Conservation (phyloP, 2,113 vertebrate genomes). For the Taurulus bubalis region DNA sequence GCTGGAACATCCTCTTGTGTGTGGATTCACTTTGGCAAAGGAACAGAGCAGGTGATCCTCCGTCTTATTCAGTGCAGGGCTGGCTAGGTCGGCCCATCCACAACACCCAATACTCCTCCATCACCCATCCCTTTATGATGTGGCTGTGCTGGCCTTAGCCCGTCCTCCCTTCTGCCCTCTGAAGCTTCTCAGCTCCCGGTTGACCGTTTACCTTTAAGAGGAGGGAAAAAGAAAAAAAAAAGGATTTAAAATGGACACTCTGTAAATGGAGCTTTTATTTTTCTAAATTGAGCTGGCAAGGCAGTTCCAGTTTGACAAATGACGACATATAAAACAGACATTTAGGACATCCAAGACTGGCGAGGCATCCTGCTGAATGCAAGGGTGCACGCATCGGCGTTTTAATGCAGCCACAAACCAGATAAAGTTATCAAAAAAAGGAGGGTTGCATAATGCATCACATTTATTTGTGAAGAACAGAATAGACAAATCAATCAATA, state of each 20-base stretch:
- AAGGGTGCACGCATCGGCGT: not conserved
- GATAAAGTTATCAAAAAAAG: not conserved
- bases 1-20: constrained; percentile 22
- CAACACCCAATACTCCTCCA: constrained; percentile 17
- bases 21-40: constrained; percentile 22
- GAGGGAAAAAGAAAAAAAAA: not conserved
- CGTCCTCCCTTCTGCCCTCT: constrained; percentile 18
- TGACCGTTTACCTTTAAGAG: constrained; percentile 83
- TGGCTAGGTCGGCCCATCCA: constrained; percentile 26
- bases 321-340: not conserved
- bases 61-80: constrained; percentile 13
- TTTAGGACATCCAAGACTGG: not conserved
- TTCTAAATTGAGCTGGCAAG: not conserved
- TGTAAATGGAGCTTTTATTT: not conserved
- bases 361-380: not conserved
- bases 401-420: constrained; percentile 70
- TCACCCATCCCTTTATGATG: not conserved
- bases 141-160: not conserved
- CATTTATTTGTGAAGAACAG: not conserved
- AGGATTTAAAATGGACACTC: not conserved
- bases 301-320: not conserved
- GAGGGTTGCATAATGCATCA: not conserved
- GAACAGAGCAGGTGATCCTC: constrained; percentile 16
- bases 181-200: constrained; percentile 75
- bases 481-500: constrained; percentile 49